phyloP scores from a whole-genome alignment of 2,797 vertebrate genomes.

The Mus spretus region DNA sequence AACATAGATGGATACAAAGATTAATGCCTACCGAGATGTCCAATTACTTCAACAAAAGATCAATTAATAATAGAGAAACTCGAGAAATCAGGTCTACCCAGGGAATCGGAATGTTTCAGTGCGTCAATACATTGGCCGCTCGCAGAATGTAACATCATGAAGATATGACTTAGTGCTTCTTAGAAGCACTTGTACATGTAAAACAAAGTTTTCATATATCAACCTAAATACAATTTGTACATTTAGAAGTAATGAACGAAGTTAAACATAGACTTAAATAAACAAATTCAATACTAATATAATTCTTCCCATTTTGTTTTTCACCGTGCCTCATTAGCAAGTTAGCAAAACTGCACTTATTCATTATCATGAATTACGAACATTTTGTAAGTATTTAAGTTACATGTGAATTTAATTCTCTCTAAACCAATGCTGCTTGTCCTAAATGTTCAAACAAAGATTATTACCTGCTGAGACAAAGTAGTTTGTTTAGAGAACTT shows the following conservation, averaged over 20 bases:
- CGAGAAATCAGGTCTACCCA: slow-evolving; percentile 19
- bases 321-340: slow-evolving; percentile 13
- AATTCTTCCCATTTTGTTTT: slow-evolving; percentile 44
- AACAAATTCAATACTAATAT: slow-evolving; percentile 32
- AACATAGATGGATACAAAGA: slow-evolving; percentile 1
- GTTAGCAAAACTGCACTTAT: slow-evolving; percentile 61
- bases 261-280: slow-evolving; percentile 44
- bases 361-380: slow-evolving; percentile 45
- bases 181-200: slow-evolving; percentile 38
- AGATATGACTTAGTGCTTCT: slow-evolving; percentile 57
- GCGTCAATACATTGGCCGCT: not conserved
- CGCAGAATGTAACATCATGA: slow-evolving; percentile 39
- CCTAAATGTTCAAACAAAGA: slow-evolving; percentile 56
- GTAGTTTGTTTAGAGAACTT: slow-evolving; percentile 61
- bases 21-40: slow-evolving; percentile 12
- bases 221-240: slow-evolving; percentile 42
- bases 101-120: slow-evolving; percentile 41
- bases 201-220: not conserved
- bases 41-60: slow-evolving; percentile 62
- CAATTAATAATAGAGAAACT: slow-evolving; percentile 4
- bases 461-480: slow-evolving; percentile 68
- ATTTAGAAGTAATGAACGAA: slow-evolving; percentile 53
- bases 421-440: slow-evolving; percentile 55
- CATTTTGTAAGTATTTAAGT: slow-evolving; percentile 59
- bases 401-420: slow-evolving; percentile 59